A percentile compares a stretch with the other conserved stretches of the same genome.
phyloP scores from a whole-genome alignment of 1,140 invertebrate genomes.

The Cyclargus thomasi region DNA sequence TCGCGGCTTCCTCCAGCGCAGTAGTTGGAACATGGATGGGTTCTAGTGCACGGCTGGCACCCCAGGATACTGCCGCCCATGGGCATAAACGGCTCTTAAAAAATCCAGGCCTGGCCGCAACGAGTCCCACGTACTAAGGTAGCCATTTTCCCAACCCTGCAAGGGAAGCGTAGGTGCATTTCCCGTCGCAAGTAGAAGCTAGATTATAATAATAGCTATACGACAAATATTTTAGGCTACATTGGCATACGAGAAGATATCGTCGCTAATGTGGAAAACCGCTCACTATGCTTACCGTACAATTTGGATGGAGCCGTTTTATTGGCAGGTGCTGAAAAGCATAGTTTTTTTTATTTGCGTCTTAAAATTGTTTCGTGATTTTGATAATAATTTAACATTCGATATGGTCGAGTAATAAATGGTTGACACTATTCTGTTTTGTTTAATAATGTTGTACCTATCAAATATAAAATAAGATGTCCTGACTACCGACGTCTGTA shows the following conservation, averaged over 20 bases:
- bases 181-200: too few relatives aligned
- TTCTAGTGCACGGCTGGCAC: too few relatives aligned
- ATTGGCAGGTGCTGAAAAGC: constrained; percentile 44
- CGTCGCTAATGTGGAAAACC: constrained; percentile 21
- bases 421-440: neutral
- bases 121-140: too few relatives aligned
- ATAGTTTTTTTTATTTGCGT: constrained; percentile 44
- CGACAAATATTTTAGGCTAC: neutral
- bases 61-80: too few relatives aligned
- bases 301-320: constrained; percentile 30
- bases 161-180: too few relatives aligned
- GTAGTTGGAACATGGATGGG: too few relatives aligned
- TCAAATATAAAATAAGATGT: too few relatives aligned
- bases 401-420: neutral
- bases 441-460: neutral
- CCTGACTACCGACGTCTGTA: too few relatives aligned
- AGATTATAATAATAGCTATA: neutral
- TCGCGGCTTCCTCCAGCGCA: too few relatives aligned
- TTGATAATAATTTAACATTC: constrained; percentile 23
- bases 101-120: too few relatives aligned
- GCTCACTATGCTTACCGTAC: constrained; percentile 23
- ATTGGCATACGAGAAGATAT: neutral
- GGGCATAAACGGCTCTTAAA: too few relatives aligned
- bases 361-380: constrained; percentile 49
- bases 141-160: too few relatives aligned